phyloP scores from a whole-genome alignment of 1,140 invertebrate genomes.

The Thaumetopoea pityocampa region DNA sequence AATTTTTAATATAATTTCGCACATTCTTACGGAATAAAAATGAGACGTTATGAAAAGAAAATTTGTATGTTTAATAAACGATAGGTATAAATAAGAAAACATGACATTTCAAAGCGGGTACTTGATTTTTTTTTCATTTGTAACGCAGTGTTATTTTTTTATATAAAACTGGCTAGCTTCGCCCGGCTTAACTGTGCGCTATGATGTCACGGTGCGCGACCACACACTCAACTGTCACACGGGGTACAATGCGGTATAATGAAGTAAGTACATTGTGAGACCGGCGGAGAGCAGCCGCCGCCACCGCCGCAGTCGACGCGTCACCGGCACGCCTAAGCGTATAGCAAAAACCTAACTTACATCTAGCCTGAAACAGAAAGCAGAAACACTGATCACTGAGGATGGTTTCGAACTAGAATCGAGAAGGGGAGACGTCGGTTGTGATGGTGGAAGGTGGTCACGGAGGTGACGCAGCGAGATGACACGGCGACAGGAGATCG shows the following conservation, averaged over 20 bases:
- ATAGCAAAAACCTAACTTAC: slow-evolving; percentile 62
- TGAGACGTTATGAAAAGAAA: too few species aligned
- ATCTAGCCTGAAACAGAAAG: slow-evolving; percentile 71
- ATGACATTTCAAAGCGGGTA: too few species aligned
- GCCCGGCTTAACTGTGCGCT: too few species aligned
- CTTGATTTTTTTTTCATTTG: too few species aligned
- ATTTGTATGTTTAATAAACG: too few species aligned
- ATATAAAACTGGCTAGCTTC: too few species aligned
- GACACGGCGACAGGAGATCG: slow-evolving; percentile 20
- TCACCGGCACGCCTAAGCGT: slow-evolving; percentile 35
- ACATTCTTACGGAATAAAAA: too few species aligned
- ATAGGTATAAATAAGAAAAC: too few species aligned
- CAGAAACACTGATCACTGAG: slow-evolving; percentile 63
- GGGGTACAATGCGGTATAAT: slow-evolving; percentile 39
- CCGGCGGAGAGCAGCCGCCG: slow-evolving; percentile 25
- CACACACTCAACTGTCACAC: slow-evolving; percentile 20
- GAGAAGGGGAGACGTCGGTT: slow-evolving; percentile 10
- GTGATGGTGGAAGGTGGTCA: slow-evolving; percentile 10
- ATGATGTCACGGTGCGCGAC: slow-evolving; percentile 5
- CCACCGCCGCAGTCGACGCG: slow-evolving; percentile 24
- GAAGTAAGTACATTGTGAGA: slow-evolving; percentile 56
- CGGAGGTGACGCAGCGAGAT: slow-evolving; percentile 12
- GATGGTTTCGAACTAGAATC: slow-evolving; percentile 12
- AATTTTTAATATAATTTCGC: too few species aligned
- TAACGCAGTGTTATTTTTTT: too few species aligned